Evolutionary conservation across 1,140 invertebrate genomes (phyloP).

Genomic region (Harpegnathos saltator): DNA sequence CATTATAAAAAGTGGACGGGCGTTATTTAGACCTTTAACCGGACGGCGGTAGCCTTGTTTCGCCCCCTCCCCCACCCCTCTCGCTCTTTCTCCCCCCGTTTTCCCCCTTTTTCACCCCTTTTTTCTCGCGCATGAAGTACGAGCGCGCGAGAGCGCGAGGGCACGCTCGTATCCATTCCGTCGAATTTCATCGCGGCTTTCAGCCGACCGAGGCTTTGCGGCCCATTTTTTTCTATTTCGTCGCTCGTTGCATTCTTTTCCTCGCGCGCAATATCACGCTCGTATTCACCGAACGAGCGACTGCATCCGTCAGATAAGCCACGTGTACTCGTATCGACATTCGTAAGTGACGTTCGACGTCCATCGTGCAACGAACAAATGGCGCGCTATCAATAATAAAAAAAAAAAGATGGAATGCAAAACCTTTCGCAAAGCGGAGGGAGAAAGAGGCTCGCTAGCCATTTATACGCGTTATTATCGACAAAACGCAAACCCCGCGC

Average conservation of each 20-base stretch:
- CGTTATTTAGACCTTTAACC: conserved; percentile 44
- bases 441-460: neutral
- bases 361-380: conserved; percentile 47
- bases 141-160: neutral
- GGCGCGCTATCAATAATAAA: conserved; percentile 31
- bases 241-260: conserved; percentile 46
- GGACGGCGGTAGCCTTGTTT: conserved; percentile 20
- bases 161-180: conserved; percentile 4
- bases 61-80: neutral
- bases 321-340: conserved; percentile 46
- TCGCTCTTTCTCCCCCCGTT: neutral
- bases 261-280: conserved; percentile 47
- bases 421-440: neutral
- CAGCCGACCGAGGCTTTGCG: neutral
- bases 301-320: conserved; percentile 56
- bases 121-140: neutral
- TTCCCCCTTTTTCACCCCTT: neutral
- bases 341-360: conserved; percentile 53
- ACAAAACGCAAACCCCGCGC: too few species aligned
- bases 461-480: neutral
- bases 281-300: conserved; percentile 31
- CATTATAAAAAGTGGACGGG: conserved; percentile 15
- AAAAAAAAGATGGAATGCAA: conserved; percentile 25
- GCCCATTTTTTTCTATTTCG: conserved; percentile 45
- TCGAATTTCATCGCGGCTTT: conserved; percentile 54